These are phyloP conservation scores for Cochlearius cochlearius DNA, from an alignment of 2,113 vertebrate genomes.

Conservation along the genomic window DNA sequence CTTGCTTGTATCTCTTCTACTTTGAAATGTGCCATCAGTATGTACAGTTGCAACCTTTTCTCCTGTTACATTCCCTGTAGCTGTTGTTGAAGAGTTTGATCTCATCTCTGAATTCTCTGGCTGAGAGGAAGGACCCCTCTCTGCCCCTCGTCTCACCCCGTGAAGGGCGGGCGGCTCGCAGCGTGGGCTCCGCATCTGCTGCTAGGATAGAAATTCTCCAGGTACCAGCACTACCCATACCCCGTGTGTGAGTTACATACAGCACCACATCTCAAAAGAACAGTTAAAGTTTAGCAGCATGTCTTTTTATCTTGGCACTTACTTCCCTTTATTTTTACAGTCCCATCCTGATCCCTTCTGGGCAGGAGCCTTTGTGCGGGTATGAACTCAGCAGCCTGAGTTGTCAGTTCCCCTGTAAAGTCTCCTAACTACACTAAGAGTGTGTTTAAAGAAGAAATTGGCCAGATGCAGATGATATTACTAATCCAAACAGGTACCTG, in stretches of 20 bases:
- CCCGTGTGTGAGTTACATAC: fast-evolving
- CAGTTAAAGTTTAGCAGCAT: not conserved
- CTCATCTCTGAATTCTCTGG: not conserved
- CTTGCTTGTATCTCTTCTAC: not conserved
- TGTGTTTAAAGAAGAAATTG: not conserved
- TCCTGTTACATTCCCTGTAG: not conserved
- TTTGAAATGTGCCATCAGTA: not conserved
- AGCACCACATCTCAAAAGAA: not conserved
- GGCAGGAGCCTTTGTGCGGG: not conserved
- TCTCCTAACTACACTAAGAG: not conserved
- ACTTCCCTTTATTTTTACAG: not conserved
- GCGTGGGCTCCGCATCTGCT: not conserved
- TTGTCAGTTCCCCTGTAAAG: not conserved
- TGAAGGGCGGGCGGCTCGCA: not conserved
- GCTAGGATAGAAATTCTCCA: not conserved
- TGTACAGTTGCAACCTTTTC: not conserved
- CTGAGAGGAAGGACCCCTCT: not conserved
- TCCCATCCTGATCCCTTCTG: not conserved
- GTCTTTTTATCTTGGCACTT: not conserved
- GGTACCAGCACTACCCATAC: not conserved
- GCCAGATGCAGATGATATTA: not conserved
- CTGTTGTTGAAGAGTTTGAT: not conserved
- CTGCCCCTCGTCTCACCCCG: not conserved
- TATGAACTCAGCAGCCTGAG: not conserved
- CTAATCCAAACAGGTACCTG: not conserved